These are phyloP conservation scores for Meiosimyza platycephala DNA, from an alignment of 2,888 invertebrate species.

Conservation along the genomic window DNA sequence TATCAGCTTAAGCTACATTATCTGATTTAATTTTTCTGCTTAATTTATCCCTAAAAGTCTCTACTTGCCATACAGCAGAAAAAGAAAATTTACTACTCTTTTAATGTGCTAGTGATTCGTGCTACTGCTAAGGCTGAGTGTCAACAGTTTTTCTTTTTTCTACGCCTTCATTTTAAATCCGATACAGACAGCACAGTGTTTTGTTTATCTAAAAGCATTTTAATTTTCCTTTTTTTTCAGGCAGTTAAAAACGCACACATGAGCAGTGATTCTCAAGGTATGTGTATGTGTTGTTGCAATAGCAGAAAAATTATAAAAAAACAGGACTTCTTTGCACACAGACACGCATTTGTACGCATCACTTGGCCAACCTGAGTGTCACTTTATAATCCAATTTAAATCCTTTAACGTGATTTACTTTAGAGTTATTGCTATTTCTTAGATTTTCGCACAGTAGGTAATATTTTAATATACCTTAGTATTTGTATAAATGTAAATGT, in stretches of 20 bases:
- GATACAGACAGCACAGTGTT: background rate
- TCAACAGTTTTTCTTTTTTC: background rate
- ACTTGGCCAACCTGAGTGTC: constrained; percentile 6
- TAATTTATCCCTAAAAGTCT: too few species aligned
- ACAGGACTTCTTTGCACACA: background rate
- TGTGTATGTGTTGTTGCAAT: background rate
- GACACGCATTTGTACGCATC: background rate
- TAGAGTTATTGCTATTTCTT: background rate
- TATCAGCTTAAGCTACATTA: too few species aligned
- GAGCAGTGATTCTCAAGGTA: too few species aligned
- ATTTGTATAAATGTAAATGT: too few species aligned
- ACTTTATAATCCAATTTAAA: constrained; percentile 17
- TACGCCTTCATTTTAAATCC: constrained; percentile 13
- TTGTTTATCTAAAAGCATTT: constrained; percentile 16
- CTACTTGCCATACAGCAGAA: too few species aligned
- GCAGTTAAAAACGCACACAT: background rate
- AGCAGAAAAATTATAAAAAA: constrained; percentile 9
- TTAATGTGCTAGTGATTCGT: too few species aligned
- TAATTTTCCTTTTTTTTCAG: too few species aligned
- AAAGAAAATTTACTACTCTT: too few species aligned
- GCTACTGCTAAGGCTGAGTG: too few species aligned
- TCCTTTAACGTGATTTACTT: constrained; percentile 6
- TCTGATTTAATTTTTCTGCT: too few species aligned
- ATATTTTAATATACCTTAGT: too few species aligned
- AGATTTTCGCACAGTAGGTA: background rate